Conservation (phyloP, 1,140 invertebrate genomes). For the Pseudomyrmex cubaensis region DNA sequence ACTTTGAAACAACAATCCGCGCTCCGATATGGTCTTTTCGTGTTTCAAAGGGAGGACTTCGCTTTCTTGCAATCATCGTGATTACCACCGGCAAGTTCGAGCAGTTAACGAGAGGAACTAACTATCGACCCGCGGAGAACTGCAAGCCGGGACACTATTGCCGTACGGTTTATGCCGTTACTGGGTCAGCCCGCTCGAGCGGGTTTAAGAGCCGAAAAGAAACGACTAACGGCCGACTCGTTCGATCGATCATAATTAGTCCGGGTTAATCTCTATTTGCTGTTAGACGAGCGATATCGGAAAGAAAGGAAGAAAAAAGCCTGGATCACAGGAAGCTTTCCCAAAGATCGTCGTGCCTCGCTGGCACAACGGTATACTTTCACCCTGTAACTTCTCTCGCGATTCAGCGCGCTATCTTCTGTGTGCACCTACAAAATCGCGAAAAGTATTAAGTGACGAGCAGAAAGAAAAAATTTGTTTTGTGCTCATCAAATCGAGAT, state of each 20-base stretch:
- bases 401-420: slow-evolving; percentile 12
- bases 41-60: slow-evolving; percentile 1
- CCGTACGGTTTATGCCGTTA: slow-evolving; percentile 58
- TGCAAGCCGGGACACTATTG: slow-evolving; percentile 43
- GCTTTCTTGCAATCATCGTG: slow-evolving; percentile 51
- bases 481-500: too few relatives aligned
- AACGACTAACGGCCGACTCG: slow-evolving; percentile 2
- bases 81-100: slow-evolving; percentile 53
- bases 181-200: slow-evolving; percentile 48
- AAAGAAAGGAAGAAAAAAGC: neutral
- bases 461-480: neutral
- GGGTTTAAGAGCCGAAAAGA: slow-evolving; percentile 53
- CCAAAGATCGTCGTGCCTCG: neutral
- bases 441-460: neutral
- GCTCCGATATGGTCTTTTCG: slow-evolving; percentile 41
- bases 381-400: slow-evolving; percentile 5
- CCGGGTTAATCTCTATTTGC: slow-evolving; percentile 51
- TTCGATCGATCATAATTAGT: slow-evolving; percentile 56
- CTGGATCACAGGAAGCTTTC: slow-evolving; percentile 8
- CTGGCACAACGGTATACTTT: neutral
- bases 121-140: slow-evolving; percentile 53
- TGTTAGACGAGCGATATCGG: slow-evolving; percentile 31
- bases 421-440: neutral
- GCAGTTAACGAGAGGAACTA: slow-evolving; percentile 54
- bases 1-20: slow-evolving; percentile 39